Base-by-base conservation (phyloP, 2,888 invertebrate species). In the Thera obeliscata region DNA sequence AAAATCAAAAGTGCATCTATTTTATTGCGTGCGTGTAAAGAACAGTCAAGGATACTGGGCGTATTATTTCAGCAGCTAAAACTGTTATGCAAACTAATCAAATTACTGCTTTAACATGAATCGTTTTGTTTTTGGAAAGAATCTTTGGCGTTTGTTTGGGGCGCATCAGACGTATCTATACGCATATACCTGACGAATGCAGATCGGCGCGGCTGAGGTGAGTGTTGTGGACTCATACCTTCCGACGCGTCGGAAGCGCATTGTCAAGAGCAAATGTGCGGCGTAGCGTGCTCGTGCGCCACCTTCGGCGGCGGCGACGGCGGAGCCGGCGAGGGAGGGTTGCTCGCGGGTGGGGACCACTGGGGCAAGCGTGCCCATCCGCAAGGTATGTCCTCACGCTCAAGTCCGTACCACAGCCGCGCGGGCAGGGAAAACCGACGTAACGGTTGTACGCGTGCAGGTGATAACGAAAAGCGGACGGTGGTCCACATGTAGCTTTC, bases 171-270 rank as follows among this genome's bases (percentile, higher is more conserved):
- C 43, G 43, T 46, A 9, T 46, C 43, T 9, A 9, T 48, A 22
- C 41, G n/a, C 36, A 4, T 55, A 55, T 63, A 63, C 33, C 41
- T 49, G 41, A 56, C 62, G 56, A 63, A 63, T 41, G 62, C 62
- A 49, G 62, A 63, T 41, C 41, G 41, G 49, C 36, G 62, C 56
- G 56, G 62, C 56, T 56, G 49, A 49, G 56, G 41, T 55, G 55
- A 61, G 54, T 5, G n/a, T 54, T 2, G 7, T 35, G 54, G 46
- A 6, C 54, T 48, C 48, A 9, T 35, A 55, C 46, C 55, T 61
- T 61, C 61, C 12, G 55, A 11, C 38, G 11, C 38, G 33, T 63
- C 49, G 11, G 49, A n/a, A 7, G 38, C 56, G 41, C 22, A 50
- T n/a, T 33, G 56, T 61, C 61, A 61, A 2, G 55, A 55, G 48